phyloP scores from a whole-genome alignment of 2,888 invertebrate genomes.

The Euclidia mi region DNA sequence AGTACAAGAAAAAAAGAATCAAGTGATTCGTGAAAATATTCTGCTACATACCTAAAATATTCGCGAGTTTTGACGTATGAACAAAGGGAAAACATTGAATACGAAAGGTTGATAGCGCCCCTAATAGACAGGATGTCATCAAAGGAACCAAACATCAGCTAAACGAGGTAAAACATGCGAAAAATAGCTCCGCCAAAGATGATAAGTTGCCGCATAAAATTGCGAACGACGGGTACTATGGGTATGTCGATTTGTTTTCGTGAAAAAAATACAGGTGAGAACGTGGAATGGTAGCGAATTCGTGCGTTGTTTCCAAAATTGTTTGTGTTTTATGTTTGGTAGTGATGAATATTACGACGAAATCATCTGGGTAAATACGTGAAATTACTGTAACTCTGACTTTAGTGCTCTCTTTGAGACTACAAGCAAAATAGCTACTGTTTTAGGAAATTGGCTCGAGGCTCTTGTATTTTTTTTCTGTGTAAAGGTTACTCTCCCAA shows the following conservation, averaged over 20 bases:
- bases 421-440: no score
- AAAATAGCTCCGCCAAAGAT: slow-evolving; percentile 75
- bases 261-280: slow-evolving; percentile 7
- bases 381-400: no score
- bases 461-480: no score
- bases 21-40: slow-evolving; percentile 46
- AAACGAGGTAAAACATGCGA: slow-evolving; percentile 78
- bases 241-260: slow-evolving; percentile 33
- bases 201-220: slow-evolving; percentile 74
- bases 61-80: slow-evolving; percentile 33
- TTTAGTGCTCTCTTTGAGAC: no score
- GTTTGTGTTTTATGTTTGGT: no score
- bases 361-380: no score
- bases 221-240: slow-evolving; percentile 35
- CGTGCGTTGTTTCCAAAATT: not conserved
- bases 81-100: slow-evolving; percentile 49
- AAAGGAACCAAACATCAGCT: slow-evolving; percentile 73
- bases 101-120: slow-evolving; percentile 52
- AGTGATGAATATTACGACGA: no score
- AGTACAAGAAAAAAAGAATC: slow-evolving; percentile 19
- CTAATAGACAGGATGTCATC: slow-evolving; percentile 66
- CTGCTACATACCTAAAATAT: slow-evolving; percentile 36
- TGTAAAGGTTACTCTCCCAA: no score
- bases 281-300: not conserved
- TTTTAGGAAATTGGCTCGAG: no score